Conservation (phyloP, 2,113 vertebrate genomes). For the Geothlypis trichas region DNA sequence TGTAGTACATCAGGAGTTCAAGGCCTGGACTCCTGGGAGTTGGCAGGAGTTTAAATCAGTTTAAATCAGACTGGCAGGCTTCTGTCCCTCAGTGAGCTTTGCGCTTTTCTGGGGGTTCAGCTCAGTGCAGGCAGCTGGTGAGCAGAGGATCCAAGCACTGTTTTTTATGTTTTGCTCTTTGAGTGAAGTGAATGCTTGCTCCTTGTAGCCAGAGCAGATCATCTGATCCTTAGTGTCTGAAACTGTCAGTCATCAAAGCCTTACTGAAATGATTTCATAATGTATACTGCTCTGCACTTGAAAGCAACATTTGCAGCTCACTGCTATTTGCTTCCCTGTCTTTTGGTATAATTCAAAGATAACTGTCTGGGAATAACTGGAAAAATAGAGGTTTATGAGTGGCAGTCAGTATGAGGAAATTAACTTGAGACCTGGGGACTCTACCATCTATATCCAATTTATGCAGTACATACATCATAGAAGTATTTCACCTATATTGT, state of each 20-base stretch:
- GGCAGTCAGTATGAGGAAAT: not conserved
- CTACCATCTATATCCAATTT: not conserved
- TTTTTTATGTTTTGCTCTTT: not conserved
- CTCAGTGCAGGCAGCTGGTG: not conserved
- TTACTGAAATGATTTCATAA: not conserved
- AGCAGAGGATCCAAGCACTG: not conserved
- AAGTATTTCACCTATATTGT: not conserved
- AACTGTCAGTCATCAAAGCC: not conserved
- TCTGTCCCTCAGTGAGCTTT: not conserved
- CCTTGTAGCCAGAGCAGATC: not conserved
- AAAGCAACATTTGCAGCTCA: not conserved
- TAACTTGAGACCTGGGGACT: not conserved
- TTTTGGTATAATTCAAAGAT: not conserved
- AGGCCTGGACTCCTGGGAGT: not conserved
- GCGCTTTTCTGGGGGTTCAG: not conserved
- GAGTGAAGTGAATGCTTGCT: not conserved
- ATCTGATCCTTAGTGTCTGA: not conserved
- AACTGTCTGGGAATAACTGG: not conserved
- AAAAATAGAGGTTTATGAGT: not conserved
- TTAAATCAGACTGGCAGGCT: not conserved
- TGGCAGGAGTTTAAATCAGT: not conserved
- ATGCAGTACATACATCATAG: not conserved
- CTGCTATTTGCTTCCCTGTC: not conserved
- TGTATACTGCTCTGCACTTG: not conserved
- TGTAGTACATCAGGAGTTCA: not conserved